Percentiles rank a stretch among this genome's conserved stretches.
Conservation (phyloP, 2,797 vertebrate genomes). For the Setipinna tenuifilis region DNA sequence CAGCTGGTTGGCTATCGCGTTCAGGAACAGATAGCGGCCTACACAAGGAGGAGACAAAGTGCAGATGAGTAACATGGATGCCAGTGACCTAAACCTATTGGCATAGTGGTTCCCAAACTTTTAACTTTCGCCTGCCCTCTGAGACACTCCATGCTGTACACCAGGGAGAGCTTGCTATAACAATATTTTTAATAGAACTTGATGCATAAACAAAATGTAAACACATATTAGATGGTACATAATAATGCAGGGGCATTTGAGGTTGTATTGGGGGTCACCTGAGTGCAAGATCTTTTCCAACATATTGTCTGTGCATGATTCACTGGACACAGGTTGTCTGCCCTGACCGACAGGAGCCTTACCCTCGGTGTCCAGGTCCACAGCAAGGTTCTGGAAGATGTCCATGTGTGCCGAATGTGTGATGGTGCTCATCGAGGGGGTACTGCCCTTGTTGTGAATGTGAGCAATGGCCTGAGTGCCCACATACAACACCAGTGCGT, state of each 20-base stretch:
- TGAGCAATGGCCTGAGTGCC: constrained; percentile 98
- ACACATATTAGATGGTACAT: no score
- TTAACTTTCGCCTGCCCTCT: no score
- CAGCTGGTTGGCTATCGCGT: constrained; percentile 98
- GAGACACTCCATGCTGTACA: no score
- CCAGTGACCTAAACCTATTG: not conserved
- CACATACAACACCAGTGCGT: constrained; percentile 96
- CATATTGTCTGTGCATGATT: no score
- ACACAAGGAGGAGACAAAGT: constrained; percentile 36
- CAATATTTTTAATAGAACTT: no score
- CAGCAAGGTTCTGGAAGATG: constrained; percentile 98
- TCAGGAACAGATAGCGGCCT: constrained; percentile 98
- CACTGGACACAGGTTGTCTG: not conserved
- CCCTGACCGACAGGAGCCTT: constrained; percentile 44
- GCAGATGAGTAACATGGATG: not conserved
- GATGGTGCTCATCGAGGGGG: constrained; percentile 99
- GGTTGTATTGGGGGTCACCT: no score
- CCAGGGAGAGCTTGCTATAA: no score
- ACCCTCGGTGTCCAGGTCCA: constrained; percentile 99
- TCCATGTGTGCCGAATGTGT: constrained; percentile 99
- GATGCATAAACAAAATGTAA: no score
- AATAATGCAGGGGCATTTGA: no score
- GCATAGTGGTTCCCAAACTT: no score
- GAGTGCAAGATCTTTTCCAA: no score
- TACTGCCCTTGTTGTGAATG: constrained; percentile 99